Percentiles rank a stretch among this genome's conserved stretches.
Evolutionary conservation across 2,888 invertebrate genomes (phyloP).

Genomic region (Ramazzottius varieornatus): DNA sequence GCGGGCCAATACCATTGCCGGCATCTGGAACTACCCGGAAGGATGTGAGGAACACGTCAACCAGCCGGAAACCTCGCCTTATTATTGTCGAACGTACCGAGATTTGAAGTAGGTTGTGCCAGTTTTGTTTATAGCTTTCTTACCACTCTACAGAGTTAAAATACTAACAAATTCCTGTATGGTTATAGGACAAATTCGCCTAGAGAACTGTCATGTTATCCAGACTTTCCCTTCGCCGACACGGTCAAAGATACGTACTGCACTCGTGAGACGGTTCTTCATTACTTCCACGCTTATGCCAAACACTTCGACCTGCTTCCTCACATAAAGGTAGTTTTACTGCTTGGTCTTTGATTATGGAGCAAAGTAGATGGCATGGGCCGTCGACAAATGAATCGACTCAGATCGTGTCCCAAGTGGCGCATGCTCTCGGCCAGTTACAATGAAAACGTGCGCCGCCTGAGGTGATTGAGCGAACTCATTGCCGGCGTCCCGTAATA

Average conservation of each 20-base stretch:
- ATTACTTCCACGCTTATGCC: not conserved
- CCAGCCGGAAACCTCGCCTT: not conserved
- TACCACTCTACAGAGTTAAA: no score
- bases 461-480: no score
- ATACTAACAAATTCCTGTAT: no score
- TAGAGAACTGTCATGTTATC: not conserved
- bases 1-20: not conserved
- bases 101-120: not conserved
- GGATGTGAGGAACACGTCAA: not conserved
- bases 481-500: no score
- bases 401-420: no score
- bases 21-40: not conserved
- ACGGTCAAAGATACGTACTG: not conserved
- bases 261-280: not conserved
- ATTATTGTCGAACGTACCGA: not conserved
- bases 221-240: not conserved
- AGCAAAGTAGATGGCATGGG: no score
- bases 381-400: no score
- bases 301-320: not conserved
- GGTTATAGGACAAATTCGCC: conserved; percentile 2
- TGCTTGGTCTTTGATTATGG: not conserved
- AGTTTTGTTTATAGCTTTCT: no score
- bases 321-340: not conserved
- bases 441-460: no score
- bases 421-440: no score